A percentile compares a stretch with the other conserved stretches of the same genome.
Evolutionary conservation across 2,888 invertebrate species (phyloP).

Genomic region (Drosophila maculinotata): DNA sequence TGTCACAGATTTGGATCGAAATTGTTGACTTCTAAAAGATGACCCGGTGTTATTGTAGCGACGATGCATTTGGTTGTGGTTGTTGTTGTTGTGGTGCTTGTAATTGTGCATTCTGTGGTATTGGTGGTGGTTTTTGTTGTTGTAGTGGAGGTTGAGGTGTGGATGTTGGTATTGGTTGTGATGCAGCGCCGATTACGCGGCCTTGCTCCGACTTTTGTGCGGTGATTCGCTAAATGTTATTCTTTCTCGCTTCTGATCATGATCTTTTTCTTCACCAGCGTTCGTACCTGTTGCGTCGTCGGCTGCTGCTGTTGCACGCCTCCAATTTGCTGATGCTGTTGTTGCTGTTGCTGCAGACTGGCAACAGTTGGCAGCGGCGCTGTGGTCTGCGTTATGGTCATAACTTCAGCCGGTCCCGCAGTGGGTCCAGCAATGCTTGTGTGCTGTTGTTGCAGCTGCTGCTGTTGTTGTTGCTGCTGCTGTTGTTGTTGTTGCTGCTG

Average conservation of each 20-base stretch:
- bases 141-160: conserved; percentile 32
- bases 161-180: conserved; percentile 45
- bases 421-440: conserved; percentile 60
- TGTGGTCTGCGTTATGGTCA: conserved; percentile 81
- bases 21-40: conserved; percentile 23
- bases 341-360: conserved; percentile 74
- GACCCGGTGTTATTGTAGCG: conserved; percentile 43
- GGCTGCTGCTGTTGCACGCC: conserved; percentile 56
- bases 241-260: conserved; percentile 85
- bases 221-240: conserved; percentile 73
- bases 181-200: conserved; percentile 64
- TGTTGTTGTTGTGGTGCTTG: conserved; percentile 27
- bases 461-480: conserved; percentile 33
- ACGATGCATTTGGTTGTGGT: conserved; percentile 52
- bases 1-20: conserved; percentile 35
- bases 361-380: conserved; percentile 58
- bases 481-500: conserved; percentile 28
- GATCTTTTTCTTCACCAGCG: conserved; percentile 85
- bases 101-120: conserved; percentile 40
- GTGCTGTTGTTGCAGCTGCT: conserved; percentile 41
- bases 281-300: conserved; percentile 85
- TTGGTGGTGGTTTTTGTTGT: conserved; percentile 38
- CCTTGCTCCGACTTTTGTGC: conserved; percentile 41
- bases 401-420: conserved; percentile 78
- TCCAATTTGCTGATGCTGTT: conserved; percentile 46